Percentiles rank a stretch among this genome's conserved stretches.
These are phyloP conservation scores for Protaetia brevitarsis DNA, from an alignment of 1,140 invertebrate genomes.

Conservation along the genomic window DNA sequence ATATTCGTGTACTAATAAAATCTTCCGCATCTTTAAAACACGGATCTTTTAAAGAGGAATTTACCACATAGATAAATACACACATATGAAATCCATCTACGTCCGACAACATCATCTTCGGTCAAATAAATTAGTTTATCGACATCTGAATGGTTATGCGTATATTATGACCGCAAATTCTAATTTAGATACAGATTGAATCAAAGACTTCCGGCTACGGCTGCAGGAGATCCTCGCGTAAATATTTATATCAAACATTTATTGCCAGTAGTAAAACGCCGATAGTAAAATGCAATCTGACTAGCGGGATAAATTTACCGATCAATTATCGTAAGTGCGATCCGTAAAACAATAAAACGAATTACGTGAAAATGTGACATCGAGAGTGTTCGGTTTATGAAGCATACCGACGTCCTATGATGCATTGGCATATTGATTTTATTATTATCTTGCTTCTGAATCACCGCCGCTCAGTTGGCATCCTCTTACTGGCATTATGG, in stretches of 20 bases:
- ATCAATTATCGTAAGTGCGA: constrained; percentile 14
- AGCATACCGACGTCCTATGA: background rate
- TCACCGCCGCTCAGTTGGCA: background rate
- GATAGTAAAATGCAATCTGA: background rate
- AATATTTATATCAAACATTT: constrained; percentile 14
- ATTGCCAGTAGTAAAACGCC: background rate
- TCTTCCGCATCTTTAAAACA: too few relatives aligned
- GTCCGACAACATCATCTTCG: background rate
- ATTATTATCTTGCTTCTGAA: background rate
- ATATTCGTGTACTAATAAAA: too few relatives aligned
- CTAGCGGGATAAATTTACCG: background rate
- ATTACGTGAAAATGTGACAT: constrained; percentile 15
- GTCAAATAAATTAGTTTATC: background rate
- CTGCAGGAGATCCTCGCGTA: background rate
- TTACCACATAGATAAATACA: too few relatives aligned
- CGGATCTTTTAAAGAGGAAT: too few relatives aligned
- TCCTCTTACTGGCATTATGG: too few relatives aligned
- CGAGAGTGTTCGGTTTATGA: background rate
- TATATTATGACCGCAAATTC: background rate
- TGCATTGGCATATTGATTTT: constrained; percentile 3
- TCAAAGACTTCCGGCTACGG: background rate
- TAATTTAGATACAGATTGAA: background rate
- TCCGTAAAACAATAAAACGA: constrained; percentile 15
- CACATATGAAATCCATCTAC: too few relatives aligned
- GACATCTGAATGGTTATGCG: background rate